Evolutionary conservation across 2,888 invertebrate species (phyloP), one percentile per base, ranked within the genome.

Genomic region (Sialis fuliginosa): DNA sequence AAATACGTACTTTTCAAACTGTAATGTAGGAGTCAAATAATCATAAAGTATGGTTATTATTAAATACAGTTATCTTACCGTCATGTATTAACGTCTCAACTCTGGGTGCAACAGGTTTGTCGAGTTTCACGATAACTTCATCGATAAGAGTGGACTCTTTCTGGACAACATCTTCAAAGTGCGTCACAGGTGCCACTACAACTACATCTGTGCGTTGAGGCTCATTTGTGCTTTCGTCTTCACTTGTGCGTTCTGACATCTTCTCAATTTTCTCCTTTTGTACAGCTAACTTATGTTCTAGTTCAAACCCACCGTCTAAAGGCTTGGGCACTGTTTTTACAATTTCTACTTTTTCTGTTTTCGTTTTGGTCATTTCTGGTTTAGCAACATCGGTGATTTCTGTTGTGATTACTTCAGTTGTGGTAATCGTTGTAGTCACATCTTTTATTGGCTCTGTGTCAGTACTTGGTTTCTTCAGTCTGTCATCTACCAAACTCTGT

Each of bases 401-500:
- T 32, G 55, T 54, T 33, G 56, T 54, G n/a, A 66, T 62, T 58
- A 71, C 72, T n/a, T 74, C 73, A 41, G 68, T 59, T 52, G 70
- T 70, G 57, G 60, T 67, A 53, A 66, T 68, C 41, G 64, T 63
- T 50, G 67, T 66, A n/a, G 58, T 56, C 1, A 68, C 60, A 48
- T 69, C 58, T 53, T 69, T 69, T 42, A 68, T 70, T 54, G n/a
- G 61, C 50, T 49, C 63, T 57, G 39, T 63, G 56, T 46, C 62
- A 48, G 52, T 63, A 51, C 58, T 57, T 58, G 65, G 66, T 33
- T 54, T 53, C 5, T 58, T 54, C 12, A 37, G 12, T 37, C 68
- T 70, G 55, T 76, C 76, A 52, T 68, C 65, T 12, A 64, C 64
- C 46, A 65, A 52, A 55, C 61, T 81, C 66, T 81, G 81, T 44